These are phyloP conservation scores for Liodrosophila aerea DNA, from an alignment of 2,888 invertebrate species.

Conservation along the genomic window DNA sequence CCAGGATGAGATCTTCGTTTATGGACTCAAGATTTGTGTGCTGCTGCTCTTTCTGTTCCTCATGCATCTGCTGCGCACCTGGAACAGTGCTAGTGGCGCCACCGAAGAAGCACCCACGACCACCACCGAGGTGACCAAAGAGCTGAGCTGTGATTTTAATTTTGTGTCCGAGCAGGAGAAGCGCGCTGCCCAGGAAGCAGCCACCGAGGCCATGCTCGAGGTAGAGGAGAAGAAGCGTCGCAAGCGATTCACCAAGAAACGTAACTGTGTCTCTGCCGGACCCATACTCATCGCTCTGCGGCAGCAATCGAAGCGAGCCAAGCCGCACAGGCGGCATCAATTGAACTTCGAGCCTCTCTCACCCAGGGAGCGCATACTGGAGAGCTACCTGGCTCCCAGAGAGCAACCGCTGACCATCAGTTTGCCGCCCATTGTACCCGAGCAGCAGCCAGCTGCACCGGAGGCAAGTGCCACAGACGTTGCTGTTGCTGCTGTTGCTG, in stretches of 20 bases:
- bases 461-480: neutral
- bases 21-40: slow-evolving; percentile 59
- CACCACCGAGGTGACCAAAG: slow-evolving; percentile 41
- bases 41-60: slow-evolving; percentile 73
- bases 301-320: slow-evolving; percentile 56
- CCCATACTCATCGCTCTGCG: slow-evolving; percentile 77
- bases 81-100: slow-evolving; percentile 14
- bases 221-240: slow-evolving; percentile 79
- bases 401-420: slow-evolving; percentile 61
- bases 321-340: slow-evolving; percentile 22
- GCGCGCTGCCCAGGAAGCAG: slow-evolving; percentile 66
- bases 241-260: slow-evolving; percentile 75
- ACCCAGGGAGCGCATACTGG: slow-evolving; percentile 59
- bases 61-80: slow-evolving; percentile 58
- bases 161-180: slow-evolving; percentile 71
- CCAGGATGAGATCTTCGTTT: slow-evolving; percentile 71
- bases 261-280: slow-evolving; percentile 81
- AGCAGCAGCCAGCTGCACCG: slow-evolving; percentile 11
- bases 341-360: slow-evolving; percentile 60
- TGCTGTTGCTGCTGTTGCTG: neutral
- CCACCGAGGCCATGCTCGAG: slow-evolving; percentile 70
- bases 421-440: slow-evolving; percentile 21
- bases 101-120: slow-evolving; percentile 7
- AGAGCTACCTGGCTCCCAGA: slow-evolving; percentile 61
- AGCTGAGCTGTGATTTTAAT: slow-evolving; percentile 72